Base-by-base conservation (phyloP, 2,888 invertebrate species). In the Aelia acuminata region DNA sequence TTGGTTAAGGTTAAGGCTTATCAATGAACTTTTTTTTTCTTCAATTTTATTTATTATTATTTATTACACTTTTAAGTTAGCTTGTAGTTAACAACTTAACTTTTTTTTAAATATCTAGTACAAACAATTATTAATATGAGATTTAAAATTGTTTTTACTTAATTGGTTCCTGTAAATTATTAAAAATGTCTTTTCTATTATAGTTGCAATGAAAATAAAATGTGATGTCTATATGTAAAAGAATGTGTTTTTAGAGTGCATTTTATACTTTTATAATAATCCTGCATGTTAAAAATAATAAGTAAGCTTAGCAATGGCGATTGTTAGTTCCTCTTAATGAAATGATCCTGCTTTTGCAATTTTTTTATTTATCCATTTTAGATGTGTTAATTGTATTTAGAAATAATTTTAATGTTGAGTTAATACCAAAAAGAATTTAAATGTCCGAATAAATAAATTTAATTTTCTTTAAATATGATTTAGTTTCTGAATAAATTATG, bases 121-220 rank as follows among this genome's bases (percentile, higher is more conserved):
- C 11, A 63, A 31, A 31, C 31, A 63, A 63, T 63, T 63, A 63
- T 63, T 57, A 35, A 31, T 13, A 5, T 63, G 31, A 31, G 63
- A 18, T 31, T 63, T 20, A 31, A 31, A 31, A 63, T 63, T 31
- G 18, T 63, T 63, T 53, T 63, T 63, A 63, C 63, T 63, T 63
- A 63, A 63, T 63, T 63, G 31, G 63, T 63, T 63, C 63, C 63
- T 63, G 13, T 63, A 63, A 63, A 63, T 63, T 63, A 63, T 63
- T 5, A 63, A 13, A 57, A 31, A 53, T 26, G 15, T 5, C 18
- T 63, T 18, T 26, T 31, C 31, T 63, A 31, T 31, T 31, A 5
- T 63, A 63, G 18, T 31, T 63, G 5, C 63, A 31, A 31, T 63
- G 31, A 31, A 63, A 63, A 57, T 13, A 31, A 63, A 63, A 31